Evolutionary conservation across 2,113 vertebrate genomes (phyloP).

Genomic region (Orthonyx spaldingii): DNA sequence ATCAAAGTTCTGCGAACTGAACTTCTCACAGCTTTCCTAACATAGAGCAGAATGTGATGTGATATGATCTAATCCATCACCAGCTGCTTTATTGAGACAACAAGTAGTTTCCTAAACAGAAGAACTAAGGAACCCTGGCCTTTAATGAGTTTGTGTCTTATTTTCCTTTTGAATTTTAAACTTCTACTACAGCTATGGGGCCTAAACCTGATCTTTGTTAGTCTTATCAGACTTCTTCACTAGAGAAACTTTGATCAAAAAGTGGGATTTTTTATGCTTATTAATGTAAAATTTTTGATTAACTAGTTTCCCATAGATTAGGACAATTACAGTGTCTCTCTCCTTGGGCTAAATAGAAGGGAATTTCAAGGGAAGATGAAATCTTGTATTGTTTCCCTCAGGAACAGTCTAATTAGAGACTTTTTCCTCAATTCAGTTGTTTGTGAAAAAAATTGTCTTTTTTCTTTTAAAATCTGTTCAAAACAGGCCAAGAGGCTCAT

Average conservation of each 20-base stretch:
- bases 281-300: background rate
- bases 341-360: background rate
- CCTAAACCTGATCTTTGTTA: background rate
- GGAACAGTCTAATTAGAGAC: background rate
- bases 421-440: background rate
- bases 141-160: background rate
- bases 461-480: background rate
- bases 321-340: background rate
- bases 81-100: background rate
- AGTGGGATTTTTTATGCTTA: background rate
- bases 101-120: background rate
- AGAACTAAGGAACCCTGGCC: background rate
- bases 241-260: background rate
- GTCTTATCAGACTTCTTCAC: background rate
- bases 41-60: background rate
- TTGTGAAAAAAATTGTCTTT: background rate
- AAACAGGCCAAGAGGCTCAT: background rate
- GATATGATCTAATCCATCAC: background rate
- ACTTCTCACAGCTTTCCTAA: background rate
- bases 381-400: background rate
- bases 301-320: background rate
- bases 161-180: background rate
- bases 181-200: background rate
- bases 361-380: background rate
- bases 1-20: background rate